phyloP scores from a whole-genome alignment of 2,797 vertebrate genomes.

The Carcharodon carcharias region DNA sequence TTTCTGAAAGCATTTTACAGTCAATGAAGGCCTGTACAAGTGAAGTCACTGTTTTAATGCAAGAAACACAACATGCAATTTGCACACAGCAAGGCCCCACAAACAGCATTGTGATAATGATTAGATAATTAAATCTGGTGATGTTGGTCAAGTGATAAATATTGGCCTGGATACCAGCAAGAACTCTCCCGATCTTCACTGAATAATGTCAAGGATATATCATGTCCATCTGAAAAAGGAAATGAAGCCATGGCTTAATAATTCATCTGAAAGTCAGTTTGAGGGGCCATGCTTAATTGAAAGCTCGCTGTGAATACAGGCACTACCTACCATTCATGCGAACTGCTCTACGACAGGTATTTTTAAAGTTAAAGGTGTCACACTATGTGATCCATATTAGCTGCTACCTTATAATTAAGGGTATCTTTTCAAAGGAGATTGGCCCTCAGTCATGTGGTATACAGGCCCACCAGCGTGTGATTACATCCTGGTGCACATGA shows the following conservation, averaged over 20 bases:
- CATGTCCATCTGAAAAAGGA: neutral
- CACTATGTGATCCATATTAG: neutral
- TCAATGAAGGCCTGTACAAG: neutral
- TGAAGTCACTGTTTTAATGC: neutral
- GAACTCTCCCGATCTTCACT: neutral
- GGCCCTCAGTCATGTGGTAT: too few species aligned
- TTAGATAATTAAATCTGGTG: neutral
- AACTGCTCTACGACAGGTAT: neutral
- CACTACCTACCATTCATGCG: neutral
- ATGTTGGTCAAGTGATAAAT: neutral
- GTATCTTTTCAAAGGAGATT: neutral
- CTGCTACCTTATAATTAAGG: neutral
- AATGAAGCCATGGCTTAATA: neutral
- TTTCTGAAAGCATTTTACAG: neutral
- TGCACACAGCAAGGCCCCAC: neutral
- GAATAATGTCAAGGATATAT: neutral
- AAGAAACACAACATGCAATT: neutral
- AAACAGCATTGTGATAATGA: neutral
- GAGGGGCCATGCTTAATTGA: neutral
- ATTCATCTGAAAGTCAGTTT: neutral
- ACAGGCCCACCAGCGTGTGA: too few species aligned
- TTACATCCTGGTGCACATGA: too few species aligned
- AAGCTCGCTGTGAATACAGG: neutral
- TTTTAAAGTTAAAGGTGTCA: neutral
- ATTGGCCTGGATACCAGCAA: neutral